phyloP scores from a whole-genome alignment of 2,113 vertebrate genomes.

The Eclectus roratus region DNA sequence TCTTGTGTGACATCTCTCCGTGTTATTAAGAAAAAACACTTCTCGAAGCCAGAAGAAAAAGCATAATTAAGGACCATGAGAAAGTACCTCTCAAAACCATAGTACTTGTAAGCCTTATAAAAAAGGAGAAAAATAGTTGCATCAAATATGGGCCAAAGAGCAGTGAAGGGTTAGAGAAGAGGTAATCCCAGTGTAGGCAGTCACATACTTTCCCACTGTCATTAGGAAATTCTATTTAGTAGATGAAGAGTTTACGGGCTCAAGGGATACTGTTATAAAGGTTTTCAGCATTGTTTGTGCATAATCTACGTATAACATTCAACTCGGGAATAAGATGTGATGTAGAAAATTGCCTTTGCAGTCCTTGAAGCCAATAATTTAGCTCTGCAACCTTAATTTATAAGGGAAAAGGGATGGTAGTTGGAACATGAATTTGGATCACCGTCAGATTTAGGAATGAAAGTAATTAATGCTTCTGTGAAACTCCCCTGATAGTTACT shows the following conservation, averaged over 20 bases:
- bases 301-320: slow-evolving; percentile 57
- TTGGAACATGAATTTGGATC: slow-evolving; percentile 67
- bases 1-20: background rate
- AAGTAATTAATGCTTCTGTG: slow-evolving; percentile 71
- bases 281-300: slow-evolving; percentile 58
- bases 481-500: slow-evolving; percentile 65
- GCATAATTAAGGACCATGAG: background rate
- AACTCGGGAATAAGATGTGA: slow-evolving; percentile 64
- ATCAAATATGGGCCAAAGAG: background rate
- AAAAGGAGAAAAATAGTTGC: background rate
- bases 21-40: background rate
- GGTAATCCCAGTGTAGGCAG: background rate
- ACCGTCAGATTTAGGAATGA: slow-evolving; percentile 59
- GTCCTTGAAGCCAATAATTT: slow-evolving; percentile 68
- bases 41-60: background rate
- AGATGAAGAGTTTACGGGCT: slow-evolving; percentile 32
- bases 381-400: slow-evolving; percentile 66
- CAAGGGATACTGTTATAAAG: slow-evolving; percentile 14
- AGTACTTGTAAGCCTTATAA: background rate
- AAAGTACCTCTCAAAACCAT: background rate
- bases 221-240: slow-evolving; percentile 37
- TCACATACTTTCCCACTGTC: background rate
- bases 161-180: background rate
- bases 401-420: slow-evolving; percentile 53
- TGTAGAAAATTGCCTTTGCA: slow-evolving; percentile 61